phyloP scores from a whole-genome alignment of 2,113 vertebrate genomes.

The Rutilus rutilus region DNA sequence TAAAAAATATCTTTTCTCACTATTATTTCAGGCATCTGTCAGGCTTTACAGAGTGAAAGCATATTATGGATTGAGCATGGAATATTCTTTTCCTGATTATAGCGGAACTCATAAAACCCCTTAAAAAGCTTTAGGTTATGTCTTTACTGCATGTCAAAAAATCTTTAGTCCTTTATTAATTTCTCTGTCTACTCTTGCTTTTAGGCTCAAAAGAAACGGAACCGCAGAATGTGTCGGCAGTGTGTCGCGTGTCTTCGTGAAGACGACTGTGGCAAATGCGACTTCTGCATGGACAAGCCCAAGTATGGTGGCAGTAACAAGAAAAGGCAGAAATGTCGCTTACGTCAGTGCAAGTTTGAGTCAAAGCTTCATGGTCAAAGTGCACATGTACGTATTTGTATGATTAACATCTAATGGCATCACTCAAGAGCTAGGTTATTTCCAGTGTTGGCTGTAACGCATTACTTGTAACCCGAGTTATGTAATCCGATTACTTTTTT shows the following conservation, averaged over 20 bases:
- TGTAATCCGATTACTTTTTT: too few relatives aligned
- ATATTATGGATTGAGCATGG: neutral
- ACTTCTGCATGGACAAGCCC: slow-evolving; percentile 83
- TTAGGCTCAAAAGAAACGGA: slow-evolving; percentile 53
- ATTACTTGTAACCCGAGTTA: too few relatives aligned
- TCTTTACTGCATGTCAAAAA: neutral
- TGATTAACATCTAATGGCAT: neutral
- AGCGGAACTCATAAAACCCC: neutral
- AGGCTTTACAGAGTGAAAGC: neutral
- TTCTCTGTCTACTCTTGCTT: neutral
- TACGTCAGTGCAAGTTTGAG: slow-evolving; percentile 77
- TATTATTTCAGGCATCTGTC: neutral
- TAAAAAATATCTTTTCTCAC: neutral
- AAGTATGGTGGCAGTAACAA: slow-evolving; percentile 80
- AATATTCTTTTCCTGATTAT: neutral
- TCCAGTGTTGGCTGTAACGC: neutral
- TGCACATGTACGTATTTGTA: neutral
- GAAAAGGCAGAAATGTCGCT: slow-evolving; percentile 82
- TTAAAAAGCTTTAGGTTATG: too few relatives aligned
- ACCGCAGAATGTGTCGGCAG: slow-evolving; percentile 72
- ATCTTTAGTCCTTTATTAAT: neutral
- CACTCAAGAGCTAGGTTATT: neutral
- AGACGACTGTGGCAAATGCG: slow-evolving; percentile 77
- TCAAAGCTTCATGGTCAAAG: slow-evolving; percentile 28
- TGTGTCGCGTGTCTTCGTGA: slow-evolving; percentile 76